Evolutionary conservation across 2,113 vertebrate genomes (phyloP).

Genomic region (Eclectus roratus): DNA sequence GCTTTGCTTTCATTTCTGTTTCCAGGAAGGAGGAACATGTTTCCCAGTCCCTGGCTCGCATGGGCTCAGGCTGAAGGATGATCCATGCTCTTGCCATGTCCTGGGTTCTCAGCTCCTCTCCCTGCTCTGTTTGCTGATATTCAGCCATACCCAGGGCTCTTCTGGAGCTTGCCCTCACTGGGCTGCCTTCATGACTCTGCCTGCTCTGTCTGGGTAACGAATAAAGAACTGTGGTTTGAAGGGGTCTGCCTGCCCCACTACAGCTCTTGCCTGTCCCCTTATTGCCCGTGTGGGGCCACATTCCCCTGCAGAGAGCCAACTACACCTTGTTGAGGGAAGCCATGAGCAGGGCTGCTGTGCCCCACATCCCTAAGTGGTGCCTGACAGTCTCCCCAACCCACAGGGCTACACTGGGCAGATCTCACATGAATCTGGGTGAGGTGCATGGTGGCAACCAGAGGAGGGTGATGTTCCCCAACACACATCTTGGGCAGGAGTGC

Average conservation of each 20-base stretch:
- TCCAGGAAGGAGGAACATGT: not conserved
- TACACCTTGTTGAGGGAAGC: not conserved
- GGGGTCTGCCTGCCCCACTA: not conserved
- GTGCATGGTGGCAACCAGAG: not conserved
- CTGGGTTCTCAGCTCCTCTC: not conserved
- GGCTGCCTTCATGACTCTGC: not conserved
- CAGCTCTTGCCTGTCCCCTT: not conserved
- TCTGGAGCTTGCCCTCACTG: not conserved
- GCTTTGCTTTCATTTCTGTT: not conserved
- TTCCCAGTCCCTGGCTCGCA: not conserved
- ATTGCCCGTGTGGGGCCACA: not conserved
- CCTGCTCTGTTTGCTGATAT: rapidly evolving
- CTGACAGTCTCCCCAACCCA: not conserved
- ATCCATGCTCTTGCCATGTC: not conserved
- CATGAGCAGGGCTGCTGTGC: not conserved
- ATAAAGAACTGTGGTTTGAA: not conserved
- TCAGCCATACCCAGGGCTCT: not conserved
- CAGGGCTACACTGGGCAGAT: not conserved
- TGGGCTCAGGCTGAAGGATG: not conserved
- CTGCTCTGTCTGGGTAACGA: not conserved
- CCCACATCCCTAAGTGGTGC: rapidly evolving
- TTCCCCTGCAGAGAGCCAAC: not conserved
- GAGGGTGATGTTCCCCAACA: rapidly evolving
- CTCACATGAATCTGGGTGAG: not conserved
- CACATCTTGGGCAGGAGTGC: not conserved